These are phyloP conservation scores for Ormyrus nitidulus DNA, from an alignment of 2,888 invertebrate species.

Conservation along the genomic window DNA sequence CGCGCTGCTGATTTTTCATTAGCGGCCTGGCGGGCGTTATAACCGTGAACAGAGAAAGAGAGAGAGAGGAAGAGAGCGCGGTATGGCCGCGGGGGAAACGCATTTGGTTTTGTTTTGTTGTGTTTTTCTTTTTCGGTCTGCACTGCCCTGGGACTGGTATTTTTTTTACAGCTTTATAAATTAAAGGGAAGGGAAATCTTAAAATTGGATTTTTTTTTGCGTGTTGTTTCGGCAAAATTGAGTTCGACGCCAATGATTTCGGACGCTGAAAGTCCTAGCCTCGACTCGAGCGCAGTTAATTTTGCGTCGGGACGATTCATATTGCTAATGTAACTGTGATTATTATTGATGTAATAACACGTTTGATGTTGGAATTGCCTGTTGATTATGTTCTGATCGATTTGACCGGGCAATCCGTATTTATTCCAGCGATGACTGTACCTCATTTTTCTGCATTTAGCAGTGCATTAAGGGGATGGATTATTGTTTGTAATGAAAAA, in stretches of 20 bases:
- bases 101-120: slow-evolving; percentile 53
- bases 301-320: slow-evolving; percentile 31
- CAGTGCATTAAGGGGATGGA: neutral
- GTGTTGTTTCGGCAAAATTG: neutral
- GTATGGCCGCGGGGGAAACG: slow-evolving; percentile 43
- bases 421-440: slow-evolving; percentile 18
- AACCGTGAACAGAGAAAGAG: slow-evolving; percentile 17
- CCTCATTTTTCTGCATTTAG: neutral
- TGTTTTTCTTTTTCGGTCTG: slow-evolving; percentile 35
- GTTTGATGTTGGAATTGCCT: slow-evolving; percentile 33
- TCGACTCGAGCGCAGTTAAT: slow-evolving; percentile 20
- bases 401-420: slow-evolving; percentile 12
- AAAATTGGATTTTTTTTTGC: slow-evolving; percentile 24
- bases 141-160: slow-evolving; percentile 8
- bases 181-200: slow-evolving; percentile 31
- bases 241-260: neutral
- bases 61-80: slow-evolving; percentile 31
- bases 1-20: slow-evolving; percentile 52
- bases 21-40: slow-evolving; percentile 32
- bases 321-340: slow-evolving; percentile 31
- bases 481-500: slow-evolving; percentile 6
- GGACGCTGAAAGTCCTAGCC: too few relatives aligned
- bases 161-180: slow-evolving; percentile 47
- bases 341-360: slow-evolving; percentile 36
- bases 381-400: slow-evolving; percentile 29